These are phyloP conservation scores for Diabrotica balteata DNA, from an alignment of 2,888 invertebrate genomes.

Conservation along the genomic window DNA sequence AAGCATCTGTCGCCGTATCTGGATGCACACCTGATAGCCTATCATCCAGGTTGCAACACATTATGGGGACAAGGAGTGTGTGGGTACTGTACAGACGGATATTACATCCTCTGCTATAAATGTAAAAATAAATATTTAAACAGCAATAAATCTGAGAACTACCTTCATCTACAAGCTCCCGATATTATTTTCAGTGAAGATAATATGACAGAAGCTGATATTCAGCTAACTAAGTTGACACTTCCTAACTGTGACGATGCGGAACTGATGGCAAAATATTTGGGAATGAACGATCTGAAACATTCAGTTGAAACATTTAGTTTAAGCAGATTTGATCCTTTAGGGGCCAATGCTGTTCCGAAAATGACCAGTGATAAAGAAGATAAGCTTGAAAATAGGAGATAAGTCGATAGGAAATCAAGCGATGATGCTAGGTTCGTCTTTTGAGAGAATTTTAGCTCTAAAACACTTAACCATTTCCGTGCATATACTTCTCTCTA, in stretches of 20 bases:
- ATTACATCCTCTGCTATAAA: constrained; percentile 63
- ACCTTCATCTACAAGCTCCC: constrained; percentile 52
- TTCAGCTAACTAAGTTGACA: constrained; percentile 48
- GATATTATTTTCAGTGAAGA: constrained; percentile 58
- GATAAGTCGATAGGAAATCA: constrained; percentile 59
- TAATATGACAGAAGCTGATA: constrained; percentile 54
- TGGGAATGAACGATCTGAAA: constrained; percentile 55
- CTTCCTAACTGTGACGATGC: constrained; percentile 51
- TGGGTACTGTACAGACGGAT: constrained; percentile 56
- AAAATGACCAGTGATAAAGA: constrained; percentile 52
- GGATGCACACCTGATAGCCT: constrained; percentile 60
- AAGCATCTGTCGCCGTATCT: constrained; percentile 58
- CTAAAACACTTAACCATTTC: constrained; percentile 63
- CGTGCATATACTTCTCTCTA: constrained; percentile 64
- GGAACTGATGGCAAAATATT: constrained; percentile 52
- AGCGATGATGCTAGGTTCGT: constrained; percentile 60
- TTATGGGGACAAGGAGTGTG: constrained; percentile 63
- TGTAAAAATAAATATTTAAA: constrained; percentile 61
- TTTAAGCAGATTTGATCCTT: constrained; percentile 63
- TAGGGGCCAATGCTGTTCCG: constrained; percentile 63
- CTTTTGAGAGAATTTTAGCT: constrained; percentile 63
- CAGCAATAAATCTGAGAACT: constrained; percentile 39
- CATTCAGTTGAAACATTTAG: constrained; percentile 54
- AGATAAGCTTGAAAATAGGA: constrained; percentile 36
- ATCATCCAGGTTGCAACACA: constrained; percentile 66